phyloP scores from a whole-genome alignment of 1,140 invertebrate species.

The Orchesella cincta region DNA sequence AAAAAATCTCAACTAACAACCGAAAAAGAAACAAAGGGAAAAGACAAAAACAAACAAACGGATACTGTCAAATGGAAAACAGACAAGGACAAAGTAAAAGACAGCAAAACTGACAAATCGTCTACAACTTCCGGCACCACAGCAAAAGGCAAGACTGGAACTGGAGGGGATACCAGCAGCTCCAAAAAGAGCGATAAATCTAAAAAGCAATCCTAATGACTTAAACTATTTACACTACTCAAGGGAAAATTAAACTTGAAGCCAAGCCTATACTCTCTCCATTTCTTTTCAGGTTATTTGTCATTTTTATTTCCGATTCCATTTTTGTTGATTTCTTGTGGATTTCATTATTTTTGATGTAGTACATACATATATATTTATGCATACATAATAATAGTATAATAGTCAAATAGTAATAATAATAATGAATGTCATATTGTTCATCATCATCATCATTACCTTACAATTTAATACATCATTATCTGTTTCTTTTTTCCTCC shows the following conservation, averaged over 20 bases:
- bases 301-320: constrained; percentile 30
- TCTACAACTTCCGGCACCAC: too few species aligned
- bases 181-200: constrained; percentile 5
- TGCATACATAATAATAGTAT: background rate
- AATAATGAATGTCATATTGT: constrained; percentile 12
- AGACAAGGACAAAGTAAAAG: constrained; percentile 29
- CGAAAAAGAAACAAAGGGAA: constrained; percentile 34
- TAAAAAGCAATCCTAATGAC: too few species aligned
- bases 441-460: background rate
- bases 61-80: constrained; percentile 31
- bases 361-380: constrained; percentile 5
- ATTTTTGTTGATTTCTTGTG: constrained; percentile 4
- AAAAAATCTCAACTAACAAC: constrained; percentile 24
- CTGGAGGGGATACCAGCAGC: constrained; percentile 22
- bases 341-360: background rate
- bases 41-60: background rate
- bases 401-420: constrained; percentile 11
- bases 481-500: background rate
- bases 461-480: too few species aligned
- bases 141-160: constrained; percentile 33
- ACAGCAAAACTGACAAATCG: constrained; percentile 32
- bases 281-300: constrained; percentile 21
- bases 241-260: too few species aligned
- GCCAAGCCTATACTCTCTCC: too few species aligned
- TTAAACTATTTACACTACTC: too few species aligned